phyloP scores from a whole-genome alignment of 2,888 invertebrate genomes.

The Macropis europaea region DNA sequence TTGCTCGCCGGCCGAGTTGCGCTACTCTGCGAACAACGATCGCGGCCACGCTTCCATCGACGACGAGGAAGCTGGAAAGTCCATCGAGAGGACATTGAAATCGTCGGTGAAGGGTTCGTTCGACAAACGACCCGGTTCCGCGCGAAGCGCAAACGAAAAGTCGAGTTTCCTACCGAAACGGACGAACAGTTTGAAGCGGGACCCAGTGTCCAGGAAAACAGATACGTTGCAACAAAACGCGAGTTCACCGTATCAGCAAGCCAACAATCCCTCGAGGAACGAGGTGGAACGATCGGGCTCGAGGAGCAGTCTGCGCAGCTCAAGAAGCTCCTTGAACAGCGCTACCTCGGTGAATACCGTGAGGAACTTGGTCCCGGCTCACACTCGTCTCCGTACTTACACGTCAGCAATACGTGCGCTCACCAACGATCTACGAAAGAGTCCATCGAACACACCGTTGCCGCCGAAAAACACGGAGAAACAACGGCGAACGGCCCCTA shows the following conservation, averaged over 20 bases:
- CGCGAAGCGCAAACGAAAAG: constrained; percentile 56
- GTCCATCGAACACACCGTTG: constrained; percentile 49
- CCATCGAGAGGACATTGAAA: constrained; percentile 6
- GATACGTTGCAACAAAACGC: constrained; percentile 13
- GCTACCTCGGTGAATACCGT: constrained; percentile 90
- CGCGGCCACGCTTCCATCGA: not conserved
- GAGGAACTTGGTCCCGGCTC: constrained; percentile 84
- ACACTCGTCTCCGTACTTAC: constrained; percentile 81
- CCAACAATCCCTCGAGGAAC: constrained; percentile 69
- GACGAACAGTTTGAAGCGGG: constrained; percentile 64
- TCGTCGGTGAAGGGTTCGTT: constrained; percentile 15
- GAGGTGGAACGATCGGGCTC: constrained; percentile 90
- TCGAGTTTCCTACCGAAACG: constrained; percentile 75
- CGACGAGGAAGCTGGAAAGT: not conserved
- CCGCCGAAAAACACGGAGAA: constrained; percentile 68
- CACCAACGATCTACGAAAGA: constrained; percentile 77
- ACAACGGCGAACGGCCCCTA: constrained; percentile 69
- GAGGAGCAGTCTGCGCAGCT: constrained; percentile 89
- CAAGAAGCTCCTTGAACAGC: constrained; percentile 91
- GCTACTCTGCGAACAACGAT: constrained; percentile 14
- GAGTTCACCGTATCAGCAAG: constrained; percentile 4
- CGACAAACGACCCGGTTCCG: constrained; percentile 42
- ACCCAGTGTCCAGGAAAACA: constrained; percentile 30
- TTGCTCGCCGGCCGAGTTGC: constrained; percentile 75
- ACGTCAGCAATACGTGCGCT: constrained; percentile 81